Conservation (phyloP, 2,113 vertebrate species). For the Calidris pygmaea region DNA sequence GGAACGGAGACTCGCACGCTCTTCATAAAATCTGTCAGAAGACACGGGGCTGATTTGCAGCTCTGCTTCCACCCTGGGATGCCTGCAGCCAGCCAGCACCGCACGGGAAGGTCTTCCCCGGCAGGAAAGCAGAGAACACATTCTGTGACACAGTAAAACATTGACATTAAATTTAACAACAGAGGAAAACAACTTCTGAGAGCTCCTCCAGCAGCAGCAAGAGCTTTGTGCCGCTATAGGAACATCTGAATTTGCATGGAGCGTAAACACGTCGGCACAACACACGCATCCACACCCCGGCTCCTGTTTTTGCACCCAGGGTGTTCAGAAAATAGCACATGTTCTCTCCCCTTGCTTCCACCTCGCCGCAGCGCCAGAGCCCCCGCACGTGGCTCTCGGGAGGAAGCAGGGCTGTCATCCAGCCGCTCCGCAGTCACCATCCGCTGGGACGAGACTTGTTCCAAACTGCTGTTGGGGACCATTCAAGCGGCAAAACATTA, state of each 20-base stretch:
- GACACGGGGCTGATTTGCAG: not conserved
- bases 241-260: constrained; percentile 42
- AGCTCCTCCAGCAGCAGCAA: constrained; percentile 18
- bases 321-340: constrained; percentile 31
- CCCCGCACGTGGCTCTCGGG: not conserved
- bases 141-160: constrained; percentile 48
- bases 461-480: not conserved
- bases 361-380: not conserved
- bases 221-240: not conserved
- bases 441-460: not conserved
- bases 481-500: constrained; percentile 41
- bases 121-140: constrained; percentile 24
- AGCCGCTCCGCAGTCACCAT: not conserved
- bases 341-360: not conserved
- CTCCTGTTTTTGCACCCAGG: constrained; percentile 4
- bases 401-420: constrained; percentile 23
- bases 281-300: not conserved
- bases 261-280: not conserved
- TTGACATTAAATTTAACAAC: constrained; percentile 41
- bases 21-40: not conserved
- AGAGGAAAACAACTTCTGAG: constrained; percentile 47
- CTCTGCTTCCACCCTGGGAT: not conserved
- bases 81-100: not conserved
- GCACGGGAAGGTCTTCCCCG: not conserved
- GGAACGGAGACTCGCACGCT: fast-evolving